Base-by-base conservation (phyloP, 2,888 invertebrate genomes). In the Eristalinus sepulchralis region DNA sequence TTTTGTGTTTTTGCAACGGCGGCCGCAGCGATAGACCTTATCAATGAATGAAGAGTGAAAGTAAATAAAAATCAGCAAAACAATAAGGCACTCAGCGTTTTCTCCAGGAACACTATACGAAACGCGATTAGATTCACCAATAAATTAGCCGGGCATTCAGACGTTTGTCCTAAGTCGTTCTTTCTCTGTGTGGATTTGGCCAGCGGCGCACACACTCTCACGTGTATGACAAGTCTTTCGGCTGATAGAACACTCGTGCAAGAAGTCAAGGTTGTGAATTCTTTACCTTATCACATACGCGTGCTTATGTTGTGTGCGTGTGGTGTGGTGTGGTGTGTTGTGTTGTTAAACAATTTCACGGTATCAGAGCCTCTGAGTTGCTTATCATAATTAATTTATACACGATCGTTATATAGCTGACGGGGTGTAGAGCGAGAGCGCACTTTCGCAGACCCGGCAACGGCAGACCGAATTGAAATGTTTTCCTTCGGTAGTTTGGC, bases 211-310 rank as follows among this genome's bases (percentile, higher is more conserved):
- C 47, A 47, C 47, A 47, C 47, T 17, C 47, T 47, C 17, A 0
- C 47, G 8, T 9, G 47, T 0, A 17, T 47, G 47, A 47, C 47
- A 47, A 47, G 47, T 47, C 47, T n/a, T 39, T n/a, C 11, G 34
- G 36, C n/a, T 47, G 47, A 47, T 47, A 6, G 17, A 47, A 47
- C 17, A 47, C 47, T 47, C 47, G 47, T 47, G 47, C 47, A 47
- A 47, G 47, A 86, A 83, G 86, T 86, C 86, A 86, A 86, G 86
- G 86, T 79, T 86, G 66, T 22, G 39, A 68, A 63, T 77, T 78
- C 71, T 78, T 78, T 72, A 53, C 64, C 62, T 77, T 83, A 77
- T 72, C 83, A 62, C 68, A 63, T 31, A 81, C 68, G 39, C 67
- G 47, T 4, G 0, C 47, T 17, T n/a, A 1, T 17, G 47, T 17